These are phyloP conservation scores for Cantharis nigra DNA, from an alignment of 2,888 invertebrate species.

Conservation along the genomic window DNA sequence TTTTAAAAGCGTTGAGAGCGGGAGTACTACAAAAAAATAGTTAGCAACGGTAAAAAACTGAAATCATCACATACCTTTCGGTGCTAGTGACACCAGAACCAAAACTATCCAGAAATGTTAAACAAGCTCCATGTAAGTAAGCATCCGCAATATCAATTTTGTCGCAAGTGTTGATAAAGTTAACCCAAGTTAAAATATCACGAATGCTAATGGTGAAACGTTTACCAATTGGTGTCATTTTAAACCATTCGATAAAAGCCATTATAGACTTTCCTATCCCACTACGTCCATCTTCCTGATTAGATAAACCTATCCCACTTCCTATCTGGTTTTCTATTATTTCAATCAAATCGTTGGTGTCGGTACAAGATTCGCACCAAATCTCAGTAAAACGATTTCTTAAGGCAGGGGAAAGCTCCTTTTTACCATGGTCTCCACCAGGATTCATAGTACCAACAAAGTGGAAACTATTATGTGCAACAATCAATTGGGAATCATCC, in stretches of 20 bases:
- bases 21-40: slow-evolving; percentile 43
- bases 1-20: slow-evolving; percentile 51
- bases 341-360: slow-evolving; percentile 72
- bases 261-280: slow-evolving; percentile 74
- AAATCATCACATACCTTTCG: slow-evolving; percentile 59
- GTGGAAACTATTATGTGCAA: slow-evolving; percentile 75
- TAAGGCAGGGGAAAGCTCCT: slow-evolving; percentile 96
- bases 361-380: slow-evolving; percentile 86
- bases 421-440: slow-evolving; percentile 98
- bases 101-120: slow-evolving; percentile 90
- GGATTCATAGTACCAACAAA: slow-evolving; percentile 99
- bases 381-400: slow-evolving; percentile 98
- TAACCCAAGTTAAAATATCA: slow-evolving; percentile 90
- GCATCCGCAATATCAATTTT: slow-evolving; percentile 63
- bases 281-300: slow-evolving; percentile 60
- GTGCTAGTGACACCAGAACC: slow-evolving; percentile 81
- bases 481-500: slow-evolving; percentile 63
- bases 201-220: slow-evolving; percentile 85
- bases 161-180: slow-evolving; percentile 77
- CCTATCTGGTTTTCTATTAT: slow-evolving; percentile 83
- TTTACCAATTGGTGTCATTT: slow-evolving; percentile 69
- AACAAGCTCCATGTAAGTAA: slow-evolving; percentile 87
- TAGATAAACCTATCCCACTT: slow-evolving; percentile 59
- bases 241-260: slow-evolving; percentile 81
- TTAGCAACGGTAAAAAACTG: not conserved